Conservation (phyloP, 2,888 invertebrate genomes). For the Girardia tigrina region DNA sequence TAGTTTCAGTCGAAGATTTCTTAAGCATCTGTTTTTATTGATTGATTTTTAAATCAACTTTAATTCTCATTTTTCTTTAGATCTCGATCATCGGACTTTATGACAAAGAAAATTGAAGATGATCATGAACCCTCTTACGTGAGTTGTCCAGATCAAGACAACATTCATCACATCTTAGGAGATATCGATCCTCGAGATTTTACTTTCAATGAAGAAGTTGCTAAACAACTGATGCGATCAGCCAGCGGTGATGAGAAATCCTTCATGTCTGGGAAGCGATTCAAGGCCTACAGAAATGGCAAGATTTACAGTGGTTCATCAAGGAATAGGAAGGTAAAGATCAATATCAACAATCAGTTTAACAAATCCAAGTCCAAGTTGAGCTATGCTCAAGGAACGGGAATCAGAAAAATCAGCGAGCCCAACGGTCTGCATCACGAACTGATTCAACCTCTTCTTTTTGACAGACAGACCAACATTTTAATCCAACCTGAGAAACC, state of each 20-base stretch:
- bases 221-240: not conserved
- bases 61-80: too few species aligned
- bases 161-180: constrained; percentile 16
- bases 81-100: not conserved
- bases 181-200: constrained; percentile 1
- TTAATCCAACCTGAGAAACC: not conserved
- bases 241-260: constrained; percentile 1
- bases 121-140: constrained; percentile 15
- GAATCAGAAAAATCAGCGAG: not conserved
- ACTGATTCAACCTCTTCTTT: not conserved
- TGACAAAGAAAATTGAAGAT: constrained; percentile 1
- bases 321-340: not conserved
- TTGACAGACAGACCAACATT: not conserved
- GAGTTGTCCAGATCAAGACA: constrained; percentile 15
- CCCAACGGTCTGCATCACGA: not conserved
- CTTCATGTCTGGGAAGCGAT: not conserved
- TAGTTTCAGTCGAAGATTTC: too few species aligned
- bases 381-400: not conserved
- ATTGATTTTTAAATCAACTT: too few species aligned
- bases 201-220: not conserved
- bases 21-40: too few species aligned
- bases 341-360: not conserved
- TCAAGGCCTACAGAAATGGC: not conserved
- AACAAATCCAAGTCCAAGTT: not conserved
- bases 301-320: constrained; percentile 7